Evolutionary conservation across 2,888 invertebrate species (phyloP).

Genomic region (Melanchra persicariae): DNA sequence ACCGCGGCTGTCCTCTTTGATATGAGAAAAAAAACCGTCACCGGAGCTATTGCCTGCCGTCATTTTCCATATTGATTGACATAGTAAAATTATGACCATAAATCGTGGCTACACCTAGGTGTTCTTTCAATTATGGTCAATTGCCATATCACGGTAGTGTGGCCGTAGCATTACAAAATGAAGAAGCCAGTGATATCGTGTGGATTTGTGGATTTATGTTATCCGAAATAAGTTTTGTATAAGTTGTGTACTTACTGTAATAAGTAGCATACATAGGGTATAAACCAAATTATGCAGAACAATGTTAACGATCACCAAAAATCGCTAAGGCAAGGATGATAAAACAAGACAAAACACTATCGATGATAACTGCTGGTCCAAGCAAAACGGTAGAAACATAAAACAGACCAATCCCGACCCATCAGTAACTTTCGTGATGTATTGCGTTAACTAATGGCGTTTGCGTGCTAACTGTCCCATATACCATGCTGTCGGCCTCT

Average conservation of each 20-base stretch:
- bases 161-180: too few species aligned
- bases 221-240: not conserved
- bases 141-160: too few species aligned
- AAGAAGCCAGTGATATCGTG: too few species aligned
- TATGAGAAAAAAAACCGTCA: too few species aligned
- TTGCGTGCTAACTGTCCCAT: conserved; percentile 63
- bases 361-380: not conserved
- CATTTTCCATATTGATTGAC: too few species aligned
- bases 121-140: too few species aligned
- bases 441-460: conserved; percentile 56
- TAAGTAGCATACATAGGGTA: not conserved
- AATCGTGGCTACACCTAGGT: too few species aligned
- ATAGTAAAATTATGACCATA: too few species aligned
- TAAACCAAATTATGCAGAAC: not conserved
- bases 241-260: not conserved
- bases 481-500: conserved; percentile 46
- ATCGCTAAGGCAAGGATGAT: not conserved
- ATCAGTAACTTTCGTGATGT: conserved; percentile 42
- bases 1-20: too few species aligned
- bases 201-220: not conserved
- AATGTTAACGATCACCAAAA: not conserved
- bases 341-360: not conserved
- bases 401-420: conserved; percentile 5
- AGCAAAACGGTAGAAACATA: conserved; percentile 25
- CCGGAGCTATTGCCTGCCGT: too few species aligned